Base-by-base conservation (phyloP, 2,113 vertebrate genomes). In the Indicator maculatus region DNA sequence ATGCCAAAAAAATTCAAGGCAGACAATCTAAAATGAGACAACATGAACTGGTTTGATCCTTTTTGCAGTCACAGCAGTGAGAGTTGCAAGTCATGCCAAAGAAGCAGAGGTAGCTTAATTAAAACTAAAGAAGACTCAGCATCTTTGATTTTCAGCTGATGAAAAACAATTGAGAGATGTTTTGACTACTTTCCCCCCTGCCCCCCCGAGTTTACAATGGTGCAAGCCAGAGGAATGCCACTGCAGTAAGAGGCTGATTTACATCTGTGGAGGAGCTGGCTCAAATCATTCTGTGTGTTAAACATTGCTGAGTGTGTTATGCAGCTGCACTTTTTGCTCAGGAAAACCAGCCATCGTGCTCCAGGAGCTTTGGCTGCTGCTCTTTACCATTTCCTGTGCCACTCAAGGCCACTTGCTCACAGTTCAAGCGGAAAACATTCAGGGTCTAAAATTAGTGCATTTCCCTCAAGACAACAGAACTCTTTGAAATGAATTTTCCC, bases 341-440 rank as follows among this genome's bases (percentile, higher is more conserved):
- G 56, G 87, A 91, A 94, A 79, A n/a, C 80, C n/a, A 84, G 75
- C 65, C 44, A 82, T 87, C 85, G 59, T 72, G 89, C 93, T 85
- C 50, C 79, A 76, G 71, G 44, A 89, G 60, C 82, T 89, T 92
- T 85, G 66, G 74, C 74, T 65, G 50, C 78, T 95, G 59, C 75
- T 52, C 64, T 88, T 93, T 61, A 59, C 78, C 67, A 76, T 88
- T 94, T 95, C 85, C 93, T 94, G 82, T 89, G 85, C 55, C 85
- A 83, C 71, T 88, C 74, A 89, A 91, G 85, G 93, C 66, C 67
- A 88, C 11, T 33, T 70, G 39, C 74, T 94, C 55, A 76, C 59
- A 89, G 66, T 58, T 94, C 82, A 93, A 82, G 44, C 33, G 78
- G 79, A 91, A 87, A 94, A 58, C 44, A 86, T 44, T 55, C 72